These are phyloP conservation scores for Rhorus exstirpatorius DNA, from an alignment of 2,888 invertebrate species.

Conservation along the genomic window DNA sequence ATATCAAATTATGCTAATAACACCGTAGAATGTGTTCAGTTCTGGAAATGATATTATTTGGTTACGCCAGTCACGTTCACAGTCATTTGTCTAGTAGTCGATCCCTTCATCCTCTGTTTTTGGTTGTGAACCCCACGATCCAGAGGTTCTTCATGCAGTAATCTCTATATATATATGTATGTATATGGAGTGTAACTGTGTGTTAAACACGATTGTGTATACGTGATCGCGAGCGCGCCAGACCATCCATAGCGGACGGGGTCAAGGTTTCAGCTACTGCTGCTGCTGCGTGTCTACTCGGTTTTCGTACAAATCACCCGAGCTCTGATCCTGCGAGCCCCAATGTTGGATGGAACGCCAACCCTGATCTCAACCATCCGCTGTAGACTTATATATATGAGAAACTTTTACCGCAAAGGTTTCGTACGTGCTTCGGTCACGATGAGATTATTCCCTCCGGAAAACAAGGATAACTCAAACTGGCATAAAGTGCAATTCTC, in stretches of 20 bases:
- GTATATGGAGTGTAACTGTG: not conserved
- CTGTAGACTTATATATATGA: not conserved
- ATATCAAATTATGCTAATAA: constrained; percentile 82
- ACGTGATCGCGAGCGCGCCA: constrained; percentile 41
- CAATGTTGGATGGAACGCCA: constrained; percentile 11
- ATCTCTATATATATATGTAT: constrained; percentile 8
- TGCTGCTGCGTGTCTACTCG: constrained; percentile 18
- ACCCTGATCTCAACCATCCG: not conserved
- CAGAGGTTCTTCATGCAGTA: constrained; percentile 14
- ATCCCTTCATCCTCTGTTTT: constrained; percentile 24
- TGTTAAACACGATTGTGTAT: constrained; percentile 40
- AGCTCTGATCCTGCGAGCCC: constrained; percentile 43
- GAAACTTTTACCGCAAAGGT: constrained; percentile 29
- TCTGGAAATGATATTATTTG: constrained; percentile 79
- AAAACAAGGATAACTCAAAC: constrained; percentile 14
- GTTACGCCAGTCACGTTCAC: constrained; percentile 73
- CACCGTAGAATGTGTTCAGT: constrained; percentile 16
- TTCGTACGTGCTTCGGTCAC: constrained; percentile 50
- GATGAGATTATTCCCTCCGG: constrained; percentile 2
- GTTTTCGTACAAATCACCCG: constrained; percentile 42
- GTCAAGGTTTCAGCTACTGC: constrained; percentile 75
- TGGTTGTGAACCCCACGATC: constrained; percentile 41
- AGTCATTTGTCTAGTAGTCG: constrained; percentile 74
- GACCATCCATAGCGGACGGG: constrained; percentile 73
- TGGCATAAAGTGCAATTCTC: constrained; percentile 10